These are phyloP conservation scores for Telmatherina bonti DNA, from an alignment of 2,797 vertebrate species.

Conservation along the genomic window DNA sequence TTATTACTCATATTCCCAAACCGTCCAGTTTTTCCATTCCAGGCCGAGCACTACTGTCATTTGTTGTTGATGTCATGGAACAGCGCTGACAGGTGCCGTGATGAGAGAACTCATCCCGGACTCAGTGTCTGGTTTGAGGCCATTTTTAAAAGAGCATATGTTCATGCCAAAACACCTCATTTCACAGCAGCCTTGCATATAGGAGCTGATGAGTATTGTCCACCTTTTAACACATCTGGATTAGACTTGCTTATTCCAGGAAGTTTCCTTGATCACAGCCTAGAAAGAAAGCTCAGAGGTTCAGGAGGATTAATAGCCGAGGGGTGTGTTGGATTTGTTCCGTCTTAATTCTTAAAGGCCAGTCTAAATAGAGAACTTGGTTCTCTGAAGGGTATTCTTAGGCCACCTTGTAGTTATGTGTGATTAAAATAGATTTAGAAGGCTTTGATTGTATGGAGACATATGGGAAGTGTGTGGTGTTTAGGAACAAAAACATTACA, in stretches of 20 bases:
- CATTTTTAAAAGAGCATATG: constrained; percentile 59
- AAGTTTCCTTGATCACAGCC: constrained; percentile 35
- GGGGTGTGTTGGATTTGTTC: constrained; percentile 14
- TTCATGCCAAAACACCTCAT: constrained; percentile 38
- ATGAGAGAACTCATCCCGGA: constrained; percentile 53
- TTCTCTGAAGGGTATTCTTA: constrained; percentile 48
- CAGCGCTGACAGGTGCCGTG: constrained; percentile 65
- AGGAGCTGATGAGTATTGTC: constrained; percentile 5
- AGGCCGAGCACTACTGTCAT: constrained; percentile 31
- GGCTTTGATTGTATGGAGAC: constrained; percentile 26
- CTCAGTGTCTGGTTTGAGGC: constrained; percentile 42
- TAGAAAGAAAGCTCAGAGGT: constrained; percentile 28
- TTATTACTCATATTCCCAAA: constrained; percentile 30
- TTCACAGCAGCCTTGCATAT: constrained; percentile 37
- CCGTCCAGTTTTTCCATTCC: constrained; percentile 42
- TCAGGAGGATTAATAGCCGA: constrained; percentile 26
- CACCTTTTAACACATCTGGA: constrained; percentile 55
- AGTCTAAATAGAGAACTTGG: constrained; percentile 37
- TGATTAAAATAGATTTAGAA: constrained; percentile 35
- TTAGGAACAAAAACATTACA: constrained; percentile 24
- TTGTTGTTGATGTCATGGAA: constrained; percentile 63
- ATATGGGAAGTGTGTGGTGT: constrained; percentile 19
- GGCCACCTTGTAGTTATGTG: constrained; percentile 14
- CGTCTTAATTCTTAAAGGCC: constrained; percentile 37
- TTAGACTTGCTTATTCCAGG: constrained; percentile 45